A percentile compares a stretch with the other conserved stretches of the same genome.
Conservation (phyloP, 2,888 invertebrate species). For the Shargacucullia verbasci region DNA sequence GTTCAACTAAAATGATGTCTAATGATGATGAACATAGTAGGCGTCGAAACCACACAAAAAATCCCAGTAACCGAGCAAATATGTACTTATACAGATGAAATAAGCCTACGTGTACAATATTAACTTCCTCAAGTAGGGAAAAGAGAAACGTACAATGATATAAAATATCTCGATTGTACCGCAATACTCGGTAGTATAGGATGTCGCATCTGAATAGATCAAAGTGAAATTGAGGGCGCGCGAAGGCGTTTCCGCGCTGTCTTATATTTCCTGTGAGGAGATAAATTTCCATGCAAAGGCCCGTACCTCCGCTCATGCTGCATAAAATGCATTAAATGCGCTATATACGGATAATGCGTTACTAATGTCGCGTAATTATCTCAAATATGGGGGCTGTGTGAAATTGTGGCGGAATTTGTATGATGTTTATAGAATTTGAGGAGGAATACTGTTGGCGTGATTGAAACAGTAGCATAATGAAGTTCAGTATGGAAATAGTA, state of each 20-base stretch:
- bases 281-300: conserved; percentile 62
- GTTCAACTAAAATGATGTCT: too few species aligned
- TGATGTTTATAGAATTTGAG: neutral
- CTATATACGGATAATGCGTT: conserved; percentile 49
- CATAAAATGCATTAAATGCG: conserved; percentile 56
- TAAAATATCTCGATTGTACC: conserved; percentile 39
- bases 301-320: conserved; percentile 42
- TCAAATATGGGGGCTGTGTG: conserved; percentile 8
- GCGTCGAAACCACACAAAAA: neutral
- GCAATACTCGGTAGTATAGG: conserved; percentile 44
- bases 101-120: conserved; percentile 26
- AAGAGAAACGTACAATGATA: conserved; percentile 49
- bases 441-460: neutral
- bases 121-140: conserved; percentile 38
- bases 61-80: neutral
- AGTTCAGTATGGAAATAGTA: too few species aligned
- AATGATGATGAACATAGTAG: too few species aligned
- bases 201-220: conserved; percentile 66
- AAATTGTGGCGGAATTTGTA: conserved; percentile 10
- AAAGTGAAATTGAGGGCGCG: conserved; percentile 74
- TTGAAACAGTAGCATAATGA: neutral
- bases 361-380: conserved; percentile 42
- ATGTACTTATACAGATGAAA: neutral
- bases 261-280: conserved; percentile 63
- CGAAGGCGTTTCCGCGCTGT: conserved; percentile 65